A percentile compares a stretch with the other conserved stretches of the same genome.
Evolutionary conservation across 1,140 invertebrate species (phyloP).

Genomic region (Anthonomus grandis): DNA sequence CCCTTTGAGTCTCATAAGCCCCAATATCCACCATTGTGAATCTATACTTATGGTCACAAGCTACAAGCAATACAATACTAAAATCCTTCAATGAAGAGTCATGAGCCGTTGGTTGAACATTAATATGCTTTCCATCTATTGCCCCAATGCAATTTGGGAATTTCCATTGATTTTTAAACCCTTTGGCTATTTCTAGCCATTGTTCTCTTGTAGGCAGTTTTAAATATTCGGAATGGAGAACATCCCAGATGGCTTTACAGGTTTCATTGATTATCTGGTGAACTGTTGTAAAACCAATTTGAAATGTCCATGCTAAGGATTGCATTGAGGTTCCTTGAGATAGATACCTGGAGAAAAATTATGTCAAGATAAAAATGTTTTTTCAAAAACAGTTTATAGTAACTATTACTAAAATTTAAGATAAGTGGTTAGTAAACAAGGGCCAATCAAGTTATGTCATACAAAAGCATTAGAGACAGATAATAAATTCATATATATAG

Average conservation of each 20-base stretch:
- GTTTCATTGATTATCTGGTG: conserved; percentile 29
- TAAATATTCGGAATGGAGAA: conserved; percentile 29
- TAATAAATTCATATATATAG: too few relatives aligned
- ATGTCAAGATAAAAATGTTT: too few relatives aligned
- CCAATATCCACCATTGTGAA: conserved; percentile 49
- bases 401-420: too few relatives aligned
- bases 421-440: too few relatives aligned
- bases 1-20: conserved; percentile 40
- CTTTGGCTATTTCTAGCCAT: conserved; percentile 19
- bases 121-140: conserved; percentile 30
- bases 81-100: conserved; percentile 32
- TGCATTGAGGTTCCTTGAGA: conserved; percentile 17
- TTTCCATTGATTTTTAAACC: conserved; percentile 26
- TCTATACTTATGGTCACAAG: conserved; percentile 45
- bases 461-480: too few relatives aligned
- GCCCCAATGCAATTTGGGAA: conserved; percentile 28
- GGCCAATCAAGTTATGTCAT: too few relatives aligned
- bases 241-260: too few relatives aligned
- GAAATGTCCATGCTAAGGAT: conserved; percentile 10
- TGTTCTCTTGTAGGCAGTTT: conserved; percentile 13
- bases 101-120: conserved; percentile 15
- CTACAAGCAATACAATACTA: conserved; percentile 49
- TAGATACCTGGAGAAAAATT: conserved; percentile 21
- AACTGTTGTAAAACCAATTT: conserved; percentile 20
- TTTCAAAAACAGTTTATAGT: too few relatives aligned